Evolutionary conservation across 2,888 invertebrate genomes (phyloP), one percentile per base, ranked within the genome.

Genomic region (Capitulum mitella): DNA sequence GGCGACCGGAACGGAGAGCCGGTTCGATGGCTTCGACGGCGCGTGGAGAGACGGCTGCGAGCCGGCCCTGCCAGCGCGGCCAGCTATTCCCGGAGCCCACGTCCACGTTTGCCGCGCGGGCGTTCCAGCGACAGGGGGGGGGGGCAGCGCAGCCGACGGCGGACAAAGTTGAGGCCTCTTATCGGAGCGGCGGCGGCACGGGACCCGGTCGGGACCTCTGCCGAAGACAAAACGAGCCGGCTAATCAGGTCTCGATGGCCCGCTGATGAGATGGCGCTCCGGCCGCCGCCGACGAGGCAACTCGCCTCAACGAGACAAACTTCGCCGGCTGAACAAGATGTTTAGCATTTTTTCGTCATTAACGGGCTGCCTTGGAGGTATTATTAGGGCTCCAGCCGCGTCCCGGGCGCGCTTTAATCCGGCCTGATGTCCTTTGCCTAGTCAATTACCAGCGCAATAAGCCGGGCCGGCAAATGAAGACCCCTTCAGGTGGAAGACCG

Each of bases 401-500:
- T 1, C 3, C 1, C 22, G 70, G 19, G 70, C 70, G 37, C 22
- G 37, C 6, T 12, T 19, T 70, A 70, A 70, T 70, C 70, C 70
- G 19, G 22, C 1, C 70, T 70, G 70, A 70, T 70, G 70, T 70
- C 22, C 34, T 32, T 26, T 1, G 37, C 70, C 37, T 32, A 70
- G 70, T 70, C 70, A 70, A 70, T 70, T 70, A 70, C 70, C 37
- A 16, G 12, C 34, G 70, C 70, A 70, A 70, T 70, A 70, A 70
- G 70, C 70, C 37, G 37, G 19, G 22, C 32, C 22, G 37, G 34
- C 8, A 70, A 70, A 70, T 70, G 70, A 70, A 70, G 70, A 32
- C 70, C 70, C 22, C 70, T 70, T 70, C 70, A 70, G 37, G 70
- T 70, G 37, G 70, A 70, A 70, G 70, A 70, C 70, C 70, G 70